Conservation (phyloP, 2,888 invertebrate species). For the Lordiphosa andalusiaca region DNA sequence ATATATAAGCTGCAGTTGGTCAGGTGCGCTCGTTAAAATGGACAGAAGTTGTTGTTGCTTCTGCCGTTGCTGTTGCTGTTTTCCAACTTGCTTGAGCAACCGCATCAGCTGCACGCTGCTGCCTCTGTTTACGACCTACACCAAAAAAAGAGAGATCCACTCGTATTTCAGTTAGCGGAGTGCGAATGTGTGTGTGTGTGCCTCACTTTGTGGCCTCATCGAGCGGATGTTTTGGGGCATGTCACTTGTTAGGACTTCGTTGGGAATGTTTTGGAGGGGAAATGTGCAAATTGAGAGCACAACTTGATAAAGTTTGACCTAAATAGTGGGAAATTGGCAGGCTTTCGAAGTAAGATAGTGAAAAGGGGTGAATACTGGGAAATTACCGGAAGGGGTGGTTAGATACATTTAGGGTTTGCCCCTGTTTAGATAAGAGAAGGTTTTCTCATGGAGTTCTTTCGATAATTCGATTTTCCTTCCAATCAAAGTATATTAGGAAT, state of each 20-base stretch:
- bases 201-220: slow-evolving; percentile 20
- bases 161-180: slow-evolving; percentile 5
- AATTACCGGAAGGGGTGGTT: too few species aligned
- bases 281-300: too few species aligned
- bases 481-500: too few species aligned
- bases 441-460: too few species aligned
- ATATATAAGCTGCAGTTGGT: slow-evolving; percentile 64
- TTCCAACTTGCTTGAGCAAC: slow-evolving; percentile 17
- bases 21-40: slow-evolving; percentile 58
- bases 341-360: too few species aligned
- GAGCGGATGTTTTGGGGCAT: slow-evolving; percentile 32
- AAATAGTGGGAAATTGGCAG: too few species aligned
- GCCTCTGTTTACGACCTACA: slow-evolving; percentile 66
- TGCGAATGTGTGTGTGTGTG: slow-evolving; percentile 1
- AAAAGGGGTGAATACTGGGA: too few species aligned
- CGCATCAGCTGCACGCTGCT: slow-evolving; percentile 46
- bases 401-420: too few species aligned
- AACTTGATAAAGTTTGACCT: too few species aligned
- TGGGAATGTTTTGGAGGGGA: slow-evolving; percentile 15
- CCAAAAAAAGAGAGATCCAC: slow-evolving; percentile 55
- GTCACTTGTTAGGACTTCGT: background rate
- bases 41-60: slow-evolving; percentile 35
- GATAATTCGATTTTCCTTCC: too few species aligned
- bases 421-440: too few species aligned
- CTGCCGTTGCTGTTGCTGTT: slow-evolving; percentile 5